Percentiles rank a stretch among this genome's conserved stretches.
Evolutionary conservation across 2,113 vertebrate species (phyloP).

Genomic region (Procavia capensis): DNA sequence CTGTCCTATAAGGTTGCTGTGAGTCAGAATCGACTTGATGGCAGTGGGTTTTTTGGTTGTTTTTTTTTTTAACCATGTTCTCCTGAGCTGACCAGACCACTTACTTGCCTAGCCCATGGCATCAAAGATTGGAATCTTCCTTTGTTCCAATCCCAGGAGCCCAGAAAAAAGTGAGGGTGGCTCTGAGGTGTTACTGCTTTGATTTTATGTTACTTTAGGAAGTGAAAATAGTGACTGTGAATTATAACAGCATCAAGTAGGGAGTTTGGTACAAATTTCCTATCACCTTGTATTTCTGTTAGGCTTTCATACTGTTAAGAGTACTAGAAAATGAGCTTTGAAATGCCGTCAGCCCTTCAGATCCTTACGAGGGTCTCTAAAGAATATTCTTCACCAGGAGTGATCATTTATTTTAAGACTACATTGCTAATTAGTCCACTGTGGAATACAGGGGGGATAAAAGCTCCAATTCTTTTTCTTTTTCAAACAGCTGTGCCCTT

Average conservation of each 20-base stretch:
- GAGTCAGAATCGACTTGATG: too few species aligned
- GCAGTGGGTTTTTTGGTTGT: too few species aligned
- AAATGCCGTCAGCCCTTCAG: background rate
- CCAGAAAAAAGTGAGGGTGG: background rate
- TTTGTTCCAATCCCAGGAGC: background rate
- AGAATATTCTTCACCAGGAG: background rate
- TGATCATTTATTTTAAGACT: conserved; percentile 68
- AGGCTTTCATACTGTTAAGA: background rate
- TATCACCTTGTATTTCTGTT: background rate
- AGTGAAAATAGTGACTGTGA: background rate
- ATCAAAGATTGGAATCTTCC: background rate
- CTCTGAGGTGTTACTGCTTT: background rate
- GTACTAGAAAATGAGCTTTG: background rate
- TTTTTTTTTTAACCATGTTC: too few species aligned
- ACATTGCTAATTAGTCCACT: conserved; percentile 67
- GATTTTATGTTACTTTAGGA: conserved; percentile 41
- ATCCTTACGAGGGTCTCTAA: background rate
- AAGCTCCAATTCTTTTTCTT: conserved; percentile 65
- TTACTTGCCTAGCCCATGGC: too few species aligned
- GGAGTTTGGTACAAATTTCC: background rate
- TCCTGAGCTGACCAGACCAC: background rate
- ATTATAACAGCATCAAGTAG: background rate
- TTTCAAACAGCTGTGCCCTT: conserved; percentile 85
- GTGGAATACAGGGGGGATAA: conserved; percentile 58
- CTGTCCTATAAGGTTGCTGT: too few species aligned